Conservation (phyloP, 2,113 vertebrate species). For the Eolophus roseicapilla region DNA sequence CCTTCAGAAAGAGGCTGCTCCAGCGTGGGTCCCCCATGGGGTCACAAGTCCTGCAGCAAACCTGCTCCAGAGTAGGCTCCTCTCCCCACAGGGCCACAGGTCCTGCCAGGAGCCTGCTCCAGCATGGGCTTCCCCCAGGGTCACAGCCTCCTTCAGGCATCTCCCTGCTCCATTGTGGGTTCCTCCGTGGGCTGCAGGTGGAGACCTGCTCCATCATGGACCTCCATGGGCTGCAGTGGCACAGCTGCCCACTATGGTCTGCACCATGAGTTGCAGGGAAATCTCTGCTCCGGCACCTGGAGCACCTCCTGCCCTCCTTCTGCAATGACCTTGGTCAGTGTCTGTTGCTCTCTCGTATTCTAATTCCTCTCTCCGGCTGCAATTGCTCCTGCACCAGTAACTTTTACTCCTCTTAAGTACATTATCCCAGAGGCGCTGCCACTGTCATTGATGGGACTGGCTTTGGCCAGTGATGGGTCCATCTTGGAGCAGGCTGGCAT, state of each 20-base stretch:
- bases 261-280: neutral
- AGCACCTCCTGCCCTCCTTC: neutral
- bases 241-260: neutral
- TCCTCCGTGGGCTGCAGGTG: neutral
- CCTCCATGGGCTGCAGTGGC: neutral
- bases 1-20: too few relatives aligned
- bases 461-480: neutral
- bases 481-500: neutral
- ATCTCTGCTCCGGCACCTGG: neutral
- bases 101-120: neutral
- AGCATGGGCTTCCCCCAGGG: neutral
- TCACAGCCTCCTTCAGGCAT: neutral
- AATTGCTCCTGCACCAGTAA: neutral
- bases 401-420: neutral
- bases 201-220: neutral
- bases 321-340: neutral
- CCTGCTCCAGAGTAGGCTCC: neutral
- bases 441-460: neutral
- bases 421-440: neutral
- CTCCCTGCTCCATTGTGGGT: neutral
- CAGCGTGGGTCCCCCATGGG: neutral
- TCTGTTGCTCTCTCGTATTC: neutral
- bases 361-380: neutral
- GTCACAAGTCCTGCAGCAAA: neutral
- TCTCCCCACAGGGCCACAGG: neutral